A percentile compares a stretch with the other conserved stretches of the same genome.
phyloP scores from a whole-genome alignment of 2,113 vertebrate genomes.

The Erinaceus europaeus region DNA sequence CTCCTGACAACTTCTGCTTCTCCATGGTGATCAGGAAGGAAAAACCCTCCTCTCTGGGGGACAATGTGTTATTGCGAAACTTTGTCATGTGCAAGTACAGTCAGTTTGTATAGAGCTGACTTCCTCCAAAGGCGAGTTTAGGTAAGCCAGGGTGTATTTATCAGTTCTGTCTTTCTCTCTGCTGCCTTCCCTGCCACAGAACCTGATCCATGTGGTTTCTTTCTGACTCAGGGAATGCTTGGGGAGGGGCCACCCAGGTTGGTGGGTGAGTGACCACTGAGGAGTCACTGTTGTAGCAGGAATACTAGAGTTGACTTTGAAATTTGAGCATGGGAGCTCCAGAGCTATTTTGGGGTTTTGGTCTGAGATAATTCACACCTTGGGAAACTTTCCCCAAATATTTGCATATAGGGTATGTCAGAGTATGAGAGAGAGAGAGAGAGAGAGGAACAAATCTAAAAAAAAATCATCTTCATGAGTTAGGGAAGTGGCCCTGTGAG shows the following conservation, averaged over 20 bases:
- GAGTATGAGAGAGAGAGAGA: too few relatives aligned
- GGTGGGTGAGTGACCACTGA: neutral
- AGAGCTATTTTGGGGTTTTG: conserved; percentile 46
- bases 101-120: neutral
- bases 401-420: neutral
- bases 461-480: too few relatives aligned
- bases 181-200: neutral
- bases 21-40: neutral
- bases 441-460: too few relatives aligned
- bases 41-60: neutral
- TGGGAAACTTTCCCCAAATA: neutral
- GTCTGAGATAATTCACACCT: conserved; percentile 39
- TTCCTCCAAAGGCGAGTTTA: neutral
- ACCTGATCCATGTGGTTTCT: neutral
- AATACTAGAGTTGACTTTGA: conserved; percentile 56
- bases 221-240: neutral
- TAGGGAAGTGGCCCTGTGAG: too few relatives aligned
- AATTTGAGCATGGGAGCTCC: conserved; percentile 22
- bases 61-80: neutral
- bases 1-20: neutral
- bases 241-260: conserved; percentile 54
- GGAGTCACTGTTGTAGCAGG: neutral
- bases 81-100: neutral
- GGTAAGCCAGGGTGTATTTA: conserved; percentile 43
- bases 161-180: conserved; percentile 55